Evolutionary conservation across 2,113 vertebrate species (phyloP).

Genomic region (Nycticorax nycticorax): DNA sequence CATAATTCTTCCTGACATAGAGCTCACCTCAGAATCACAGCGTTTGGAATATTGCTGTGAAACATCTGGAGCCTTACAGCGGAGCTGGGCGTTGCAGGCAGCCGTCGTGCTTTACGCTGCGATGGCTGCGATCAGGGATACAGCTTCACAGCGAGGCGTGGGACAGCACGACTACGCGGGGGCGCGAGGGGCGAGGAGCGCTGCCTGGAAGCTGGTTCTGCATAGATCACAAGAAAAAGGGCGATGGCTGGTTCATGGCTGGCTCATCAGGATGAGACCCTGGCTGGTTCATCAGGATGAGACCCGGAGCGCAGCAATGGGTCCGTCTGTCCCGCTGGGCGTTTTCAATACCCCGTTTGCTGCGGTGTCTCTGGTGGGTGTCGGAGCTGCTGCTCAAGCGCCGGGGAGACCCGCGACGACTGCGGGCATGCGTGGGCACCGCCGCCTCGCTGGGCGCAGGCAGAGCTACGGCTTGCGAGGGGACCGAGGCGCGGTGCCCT

Average conservation of each 20-base stretch:
- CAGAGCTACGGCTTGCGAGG: too few species aligned
- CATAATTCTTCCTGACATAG: neutral
- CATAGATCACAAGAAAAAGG: neutral
- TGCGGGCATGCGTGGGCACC: neutral
- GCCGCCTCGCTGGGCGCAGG: neutral
- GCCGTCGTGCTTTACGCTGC: neutral
- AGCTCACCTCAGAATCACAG: neutral
- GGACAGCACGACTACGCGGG: neutral
- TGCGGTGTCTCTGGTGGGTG: neutral
- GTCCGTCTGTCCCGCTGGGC: neutral
- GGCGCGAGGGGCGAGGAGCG: neutral
- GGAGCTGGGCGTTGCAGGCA: neutral
- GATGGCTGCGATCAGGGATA: neutral
- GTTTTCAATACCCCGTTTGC: neutral
- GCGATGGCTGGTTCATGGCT: neutral
- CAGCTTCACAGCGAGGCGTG: neutral
- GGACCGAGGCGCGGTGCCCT: neutral
- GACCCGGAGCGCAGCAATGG: rapidly evolving
- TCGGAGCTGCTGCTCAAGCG: neutral
- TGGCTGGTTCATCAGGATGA: neutral
- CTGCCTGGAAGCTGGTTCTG: neutral
- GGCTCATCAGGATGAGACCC: neutral
- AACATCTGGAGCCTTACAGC: neutral
- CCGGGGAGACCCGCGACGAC: rapidly evolving
- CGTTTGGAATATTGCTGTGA: neutral